Conservation (phyloP, 2,888 invertebrate species). For the Eupithecia subfuscata region DNA sequence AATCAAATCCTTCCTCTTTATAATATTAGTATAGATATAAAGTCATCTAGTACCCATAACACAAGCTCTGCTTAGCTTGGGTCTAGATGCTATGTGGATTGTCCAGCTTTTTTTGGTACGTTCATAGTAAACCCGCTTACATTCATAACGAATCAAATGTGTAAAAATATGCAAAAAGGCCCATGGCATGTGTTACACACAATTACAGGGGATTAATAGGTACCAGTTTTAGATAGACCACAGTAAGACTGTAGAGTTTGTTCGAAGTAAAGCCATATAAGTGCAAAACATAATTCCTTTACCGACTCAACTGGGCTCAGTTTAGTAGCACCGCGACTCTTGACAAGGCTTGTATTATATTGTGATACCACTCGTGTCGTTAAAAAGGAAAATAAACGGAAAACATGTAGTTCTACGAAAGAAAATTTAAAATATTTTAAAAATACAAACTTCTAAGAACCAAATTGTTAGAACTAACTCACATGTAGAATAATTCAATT, state of each 20-base stretch:
- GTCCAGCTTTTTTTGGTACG: too few species aligned
- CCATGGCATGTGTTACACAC: background rate
- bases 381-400: background rate
- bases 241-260: background rate
- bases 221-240: background rate
- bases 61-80: too few species aligned
- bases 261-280: slow-evolving; percentile 19
- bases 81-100: too few species aligned
- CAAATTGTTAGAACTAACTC: too few species aligned
- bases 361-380: background rate
- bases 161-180: background rate
- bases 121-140: too few species aligned
- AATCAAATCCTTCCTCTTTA: too few species aligned
- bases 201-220: too few species aligned
- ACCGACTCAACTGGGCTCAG: slow-evolving; percentile 15
- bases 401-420: background rate
- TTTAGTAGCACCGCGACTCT: slow-evolving; percentile 1
- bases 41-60: too few species aligned
- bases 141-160: too few species aligned
- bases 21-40: too few species aligned
- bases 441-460: background rate
- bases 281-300: slow-evolving; percentile 15
- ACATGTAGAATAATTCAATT: background rate
- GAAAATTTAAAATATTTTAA: background rate
- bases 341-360: background rate